Percentiles rank a stretch among this genome's conserved stretches.
Conservation (phyloP, 2,113 vertebrate species). For the Pholis gunnellus region DNA sequence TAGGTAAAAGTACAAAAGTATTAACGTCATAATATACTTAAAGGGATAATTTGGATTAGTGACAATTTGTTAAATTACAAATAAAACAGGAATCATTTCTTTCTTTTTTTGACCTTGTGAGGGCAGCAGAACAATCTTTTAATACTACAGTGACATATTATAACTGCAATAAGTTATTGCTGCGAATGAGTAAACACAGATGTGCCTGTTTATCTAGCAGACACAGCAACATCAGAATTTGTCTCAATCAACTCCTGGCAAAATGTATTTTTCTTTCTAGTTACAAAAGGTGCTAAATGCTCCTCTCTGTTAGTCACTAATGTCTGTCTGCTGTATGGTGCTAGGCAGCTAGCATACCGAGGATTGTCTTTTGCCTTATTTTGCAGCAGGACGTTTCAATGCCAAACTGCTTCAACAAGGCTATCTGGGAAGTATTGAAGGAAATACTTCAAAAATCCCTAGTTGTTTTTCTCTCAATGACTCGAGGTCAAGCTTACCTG, state of each 20-base stretch:
- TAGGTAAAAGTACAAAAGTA: too few relatives aligned
- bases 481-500: background rate
- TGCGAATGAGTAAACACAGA: background rate
- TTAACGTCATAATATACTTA: too few relatives aligned
- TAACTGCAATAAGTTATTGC: background rate
- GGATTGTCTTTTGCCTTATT: background rate
- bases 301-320: background rate
- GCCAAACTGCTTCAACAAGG: background rate
- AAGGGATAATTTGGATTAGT: too few relatives aligned
- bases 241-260: background rate
- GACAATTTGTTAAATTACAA: background rate
- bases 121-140: background rate
- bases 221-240: background rate
- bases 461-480: slow-evolving; percentile 7
- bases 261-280: background rate
- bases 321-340: background rate
- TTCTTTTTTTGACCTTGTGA: background rate
- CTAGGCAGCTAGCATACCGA: too few relatives aligned
- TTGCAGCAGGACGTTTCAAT: background rate
- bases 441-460: slow-evolving; percentile 13
- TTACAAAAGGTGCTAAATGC: background rate
- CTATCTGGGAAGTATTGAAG: background rate
- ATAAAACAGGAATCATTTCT: background rate
- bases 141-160: background rate
- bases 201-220: background rate